Base-by-base conservation (phyloP, 2,888 invertebrate genomes). In the Frankliniella intonsa region DNA sequence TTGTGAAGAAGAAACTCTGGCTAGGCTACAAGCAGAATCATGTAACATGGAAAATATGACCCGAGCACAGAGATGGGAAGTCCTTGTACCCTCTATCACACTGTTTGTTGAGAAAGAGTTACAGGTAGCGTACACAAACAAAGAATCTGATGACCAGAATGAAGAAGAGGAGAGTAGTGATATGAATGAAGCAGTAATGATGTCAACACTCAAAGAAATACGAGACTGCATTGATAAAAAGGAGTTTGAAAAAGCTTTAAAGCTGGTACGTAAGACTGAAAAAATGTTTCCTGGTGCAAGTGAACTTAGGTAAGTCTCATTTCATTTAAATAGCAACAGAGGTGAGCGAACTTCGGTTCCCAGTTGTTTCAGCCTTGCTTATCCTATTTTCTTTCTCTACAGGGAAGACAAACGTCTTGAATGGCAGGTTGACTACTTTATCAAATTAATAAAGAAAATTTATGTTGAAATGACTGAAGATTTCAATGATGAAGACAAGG, bases 401-500 rank as follows among this genome's bases (percentile, higher is more conserved):
- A 62, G 69, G 25, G 25, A 76, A 25, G 69, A 76, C 69, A 76
- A 76, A 25, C 69, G 25, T 9, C 69, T 76, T 76, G 69, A 76
- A 76, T 76, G 69, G 69, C 69, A 76, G 12, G 69, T 76, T 76
- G 69, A 76, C 12, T 76, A 76, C 25, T 76, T 76, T 76, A 25
- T 76, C 10, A 22, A 22, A 8, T 10, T 76, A 25, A 9, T 76
- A 12, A 76, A 76, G 69, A 76, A 76, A 25, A 76, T 76, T 25
- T 76, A 76, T 76, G 25, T 76, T 22, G 69, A 76, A 22, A 76
- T 76, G 69, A 76, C 12, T 76, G 69, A 76, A 76, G 69, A 76
- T 25, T 12, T 11, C 5, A 25, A 25, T 76, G 69, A 22, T 9
- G 69, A 76, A 76, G 69, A 76, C 10, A 76, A 76, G 1, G 69